Base-by-base conservation (phyloP, 2,797 vertebrate species). In the Varecia variegata region DNA sequence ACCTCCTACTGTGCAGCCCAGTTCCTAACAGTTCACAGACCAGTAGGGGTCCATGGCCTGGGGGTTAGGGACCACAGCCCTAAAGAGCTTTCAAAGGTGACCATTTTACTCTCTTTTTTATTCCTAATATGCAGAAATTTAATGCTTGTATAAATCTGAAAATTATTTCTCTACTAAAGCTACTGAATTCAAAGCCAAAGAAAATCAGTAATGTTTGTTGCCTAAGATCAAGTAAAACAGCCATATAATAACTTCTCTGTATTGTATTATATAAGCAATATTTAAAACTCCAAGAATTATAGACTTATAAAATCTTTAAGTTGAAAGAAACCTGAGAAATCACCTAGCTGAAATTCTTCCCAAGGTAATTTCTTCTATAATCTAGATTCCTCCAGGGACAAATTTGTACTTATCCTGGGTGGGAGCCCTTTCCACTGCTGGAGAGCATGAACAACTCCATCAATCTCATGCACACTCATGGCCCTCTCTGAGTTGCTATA, bases 111-210 rank as follows among this genome's bases (percentile, higher is more conserved):
- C n/a, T 32, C 38, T 38, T 84, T 47, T 74, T 43, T 93, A 73
- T 27, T 82, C 4, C 40, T 89, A 52, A 90, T 6, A 7, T 74
- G 43, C 68, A 87, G 35, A 52, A 8, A 73, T 90, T 73, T 87
- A 94, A 73, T 21, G 27, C 56, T 54, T 92, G 2, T 40, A 87
- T 77, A 80, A 83, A 88, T 73, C 7, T 62, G 12, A 89, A 21
- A 89, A 43, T 30, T 95, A 79, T 35, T 91, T 68, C 50, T 87
- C 32, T 70, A 30, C 45, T 93, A 91, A 79, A 88, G 65, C n/a
- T 81, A 67, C 86, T 90, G 25, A 91, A 96, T 40, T 70, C 67
- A 93, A 96, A 93, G 45, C 5, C 74, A 82, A 93, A 67, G 23
- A 90, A 93, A 88, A 89, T 77, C 35, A 92, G 40, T 52, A 77